Conservation (phyloP, 2,113 vertebrate genomes). For the Procavia capensis region DNA sequence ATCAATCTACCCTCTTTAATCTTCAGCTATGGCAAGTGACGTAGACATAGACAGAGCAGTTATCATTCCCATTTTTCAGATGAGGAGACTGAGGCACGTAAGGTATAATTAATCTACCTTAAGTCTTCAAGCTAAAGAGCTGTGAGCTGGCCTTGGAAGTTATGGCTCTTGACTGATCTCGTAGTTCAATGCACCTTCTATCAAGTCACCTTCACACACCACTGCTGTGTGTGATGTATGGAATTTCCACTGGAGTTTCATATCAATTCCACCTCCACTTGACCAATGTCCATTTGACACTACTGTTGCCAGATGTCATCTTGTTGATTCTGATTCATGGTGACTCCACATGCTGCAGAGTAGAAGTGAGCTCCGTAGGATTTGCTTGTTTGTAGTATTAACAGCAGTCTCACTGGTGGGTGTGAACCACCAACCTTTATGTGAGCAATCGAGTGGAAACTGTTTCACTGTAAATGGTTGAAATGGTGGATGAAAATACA, state of each 20-base stretch:
- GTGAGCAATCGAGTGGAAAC: neutral
- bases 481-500: neutral
- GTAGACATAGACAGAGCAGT: neutral
- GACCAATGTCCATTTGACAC: neutral
- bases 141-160: neutral
- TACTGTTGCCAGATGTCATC: neutral
- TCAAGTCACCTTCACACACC: neutral
- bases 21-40: neutral
- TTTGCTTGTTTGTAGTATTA: neutral
- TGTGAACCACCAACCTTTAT: neutral
- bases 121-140: neutral
- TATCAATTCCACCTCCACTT: neutral
- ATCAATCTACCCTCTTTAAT: neutral
- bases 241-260: neutral
- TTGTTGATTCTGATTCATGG: neutral
- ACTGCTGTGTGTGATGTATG: neutral
- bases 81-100: neutral
- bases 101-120: neutral
- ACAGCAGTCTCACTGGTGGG: neutral
- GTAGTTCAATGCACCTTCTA: neutral
- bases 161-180: neutral
- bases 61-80: neutral
- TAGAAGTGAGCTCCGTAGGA: neutral
- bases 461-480: neutral
- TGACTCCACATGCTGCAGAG: neutral